Base-by-base conservation (phyloP, 2,113 vertebrate species). In the Psephotus haematonotus region DNA sequence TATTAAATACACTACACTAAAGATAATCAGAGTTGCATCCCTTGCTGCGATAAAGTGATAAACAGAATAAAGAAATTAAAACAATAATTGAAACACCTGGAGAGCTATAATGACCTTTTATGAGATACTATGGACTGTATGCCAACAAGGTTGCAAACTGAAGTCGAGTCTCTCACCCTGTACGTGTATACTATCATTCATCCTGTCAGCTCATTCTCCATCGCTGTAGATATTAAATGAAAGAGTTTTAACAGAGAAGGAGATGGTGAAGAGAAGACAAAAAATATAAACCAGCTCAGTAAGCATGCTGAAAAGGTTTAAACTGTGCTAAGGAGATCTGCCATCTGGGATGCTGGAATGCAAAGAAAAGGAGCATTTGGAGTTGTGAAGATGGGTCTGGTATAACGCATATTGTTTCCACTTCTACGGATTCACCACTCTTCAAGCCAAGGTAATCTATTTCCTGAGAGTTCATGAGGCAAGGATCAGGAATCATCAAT, bases 31-130 rank as follows among this genome's bases (percentile, higher is more conserved):
- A 46, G 50, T n/a, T 77, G 89, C 7, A 47, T 69, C 37, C 60
- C 31, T 9, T 59, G 37, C 65, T 96, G 88, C 64, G 52, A 72
- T 76, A 60, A 91, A 71, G 75, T 67, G 96, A 92, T 19, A 33
- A 96, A 92, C 43, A 80, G 28, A 55, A 35, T 41, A 91, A 79
- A 84, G 82, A 87, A 92, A 94, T 93, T 80, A 90, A 92, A 97
- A 86, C 46, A 90, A 43, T 86, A 83, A 96, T 50, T 81, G 88
- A 95, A 93, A 96, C 91, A 86, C 44, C 55, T 46, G 39, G 53
- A 94, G 57, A 94, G 35, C 23, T 69, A 62, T 80, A 91, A 95
- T 43, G 93, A 55, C 20, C 69, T 95, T 91, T 94, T 88, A 62
- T 95, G 67, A 91, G 35, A 60, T 43, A 25, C 7, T 71, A n/a